phyloP scores from a whole-genome alignment of 2,797 vertebrate species.

The Eospalax fontanierii region DNA sequence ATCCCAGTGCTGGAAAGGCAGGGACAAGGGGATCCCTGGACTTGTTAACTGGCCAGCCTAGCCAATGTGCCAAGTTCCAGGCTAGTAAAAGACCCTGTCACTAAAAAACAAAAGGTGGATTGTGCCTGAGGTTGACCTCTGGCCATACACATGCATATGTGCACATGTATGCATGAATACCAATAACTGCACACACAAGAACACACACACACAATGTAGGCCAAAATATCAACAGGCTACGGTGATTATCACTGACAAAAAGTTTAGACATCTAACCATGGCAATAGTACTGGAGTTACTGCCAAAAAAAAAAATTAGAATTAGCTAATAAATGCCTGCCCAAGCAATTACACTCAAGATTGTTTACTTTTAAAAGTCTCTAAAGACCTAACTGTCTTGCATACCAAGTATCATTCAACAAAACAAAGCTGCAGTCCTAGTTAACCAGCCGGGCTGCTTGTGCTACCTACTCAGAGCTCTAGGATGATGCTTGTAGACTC shows the following conservation, averaged over 20 bases:
- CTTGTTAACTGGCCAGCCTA: neutral
- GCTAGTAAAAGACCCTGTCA: neutral
- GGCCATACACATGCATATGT: neutral
- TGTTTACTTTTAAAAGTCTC: constrained; percentile 61
- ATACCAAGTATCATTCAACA: neutral
- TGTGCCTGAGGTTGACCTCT: neutral
- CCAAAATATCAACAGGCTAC: neutral
- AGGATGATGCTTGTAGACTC: neutral
- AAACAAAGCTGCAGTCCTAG: neutral
- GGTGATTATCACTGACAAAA: neutral
- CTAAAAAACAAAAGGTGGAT: neutral
- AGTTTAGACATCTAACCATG: constrained; percentile 4
- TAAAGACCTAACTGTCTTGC: neutral
- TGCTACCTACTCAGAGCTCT: neutral
- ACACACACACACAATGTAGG: neutral
- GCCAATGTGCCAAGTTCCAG: neutral
- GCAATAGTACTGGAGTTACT: constrained; percentile 12
- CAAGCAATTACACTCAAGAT: constrained; percentile 54
- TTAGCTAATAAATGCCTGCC: constrained; percentile 58
- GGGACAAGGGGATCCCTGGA: neutral
- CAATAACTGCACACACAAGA: too few species aligned
- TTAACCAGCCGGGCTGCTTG: neutral
- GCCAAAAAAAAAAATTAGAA: constrained; percentile 70
- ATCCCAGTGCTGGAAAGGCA: neutral
- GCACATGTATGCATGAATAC: too few species aligned